phyloP scores from a whole-genome alignment of 2,888 invertebrate species.

The Scaptomyza parva region DNA sequence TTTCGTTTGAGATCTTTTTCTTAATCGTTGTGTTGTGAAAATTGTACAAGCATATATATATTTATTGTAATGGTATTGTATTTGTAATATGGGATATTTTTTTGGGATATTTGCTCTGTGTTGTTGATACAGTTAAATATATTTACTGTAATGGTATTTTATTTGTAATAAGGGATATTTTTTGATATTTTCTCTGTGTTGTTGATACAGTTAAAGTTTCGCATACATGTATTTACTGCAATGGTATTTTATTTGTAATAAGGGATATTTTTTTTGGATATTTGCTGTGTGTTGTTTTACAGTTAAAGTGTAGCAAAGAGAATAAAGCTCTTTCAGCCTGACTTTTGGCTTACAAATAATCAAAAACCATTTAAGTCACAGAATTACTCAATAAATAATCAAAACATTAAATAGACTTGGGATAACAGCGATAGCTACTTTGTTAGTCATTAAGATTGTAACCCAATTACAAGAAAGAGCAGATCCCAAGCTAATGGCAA shows the following conservation, averaged over 20 bases:
- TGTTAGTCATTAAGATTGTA: conserved; percentile 21
- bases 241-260: background rate
- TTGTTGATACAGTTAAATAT: background rate
- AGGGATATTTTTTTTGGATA: background rate
- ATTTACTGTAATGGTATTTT: conserved; percentile 9
- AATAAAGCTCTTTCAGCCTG: background rate
- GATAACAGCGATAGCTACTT: background rate
- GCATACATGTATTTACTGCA: conserved; percentile 13
- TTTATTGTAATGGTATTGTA: conserved; percentile 8
- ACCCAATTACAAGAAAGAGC: conserved; percentile 34
- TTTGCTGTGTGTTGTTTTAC: background rate
- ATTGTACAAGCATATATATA: conserved; percentile 2
- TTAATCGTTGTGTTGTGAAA: conserved; percentile 6
- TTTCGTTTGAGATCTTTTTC: conserved; percentile 13
- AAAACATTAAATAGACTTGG: background rate
- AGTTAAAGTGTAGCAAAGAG: too few species aligned
- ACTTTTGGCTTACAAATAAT: too few species aligned
- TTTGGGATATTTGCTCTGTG: background rate
- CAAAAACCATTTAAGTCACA: too few species aligned
- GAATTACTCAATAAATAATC: conserved; percentile 2
- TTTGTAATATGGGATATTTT: background rate
- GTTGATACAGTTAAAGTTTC: background rate
- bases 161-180: background rate
- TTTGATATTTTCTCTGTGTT: background rate
- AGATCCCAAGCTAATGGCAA: conserved; percentile 20